Base-by-base conservation (phyloP, 1,140 invertebrate genomes). In the Drosophila obscura region DNA sequence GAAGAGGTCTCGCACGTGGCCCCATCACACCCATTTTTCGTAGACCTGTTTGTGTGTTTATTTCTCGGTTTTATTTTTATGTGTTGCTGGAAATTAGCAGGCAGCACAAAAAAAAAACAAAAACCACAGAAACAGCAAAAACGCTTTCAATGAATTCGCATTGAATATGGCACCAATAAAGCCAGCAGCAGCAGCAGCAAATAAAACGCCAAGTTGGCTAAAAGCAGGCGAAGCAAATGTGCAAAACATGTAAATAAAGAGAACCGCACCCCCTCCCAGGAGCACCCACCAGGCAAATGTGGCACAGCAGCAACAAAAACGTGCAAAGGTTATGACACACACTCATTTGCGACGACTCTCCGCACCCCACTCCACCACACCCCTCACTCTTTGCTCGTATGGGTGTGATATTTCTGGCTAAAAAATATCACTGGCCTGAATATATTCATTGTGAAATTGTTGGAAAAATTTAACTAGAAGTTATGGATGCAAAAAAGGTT, bases 111-210 rank as follows among this genome's bases (percentile, higher is more conserved):
- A 44, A 80, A 65, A 80, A 74, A 6, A 35, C 52, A 44, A 72
- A 41, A 58, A 35, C 26, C 16, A n/a, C 16, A 57, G 8, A 39
- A 57, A 64, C 56, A 64, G 51, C 60, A 49, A 24, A 49, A 46
- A 9, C 31, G 66, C 49, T 56, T 82, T 61, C 48, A 68, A 82
- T 82, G 79, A 82, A 82, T 74, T 78, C 66, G 55, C 69, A 56
- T 61, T 78, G 64, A 78, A 78, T 65, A 83, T 82, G 74, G 75
- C 80, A 83, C 64, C 74, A 82, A 82, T 83, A 82, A 82, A 78
- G 46, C 26, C 48, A 56, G 44, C 44, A 61, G 39, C 26, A 28
- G 6, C 26, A 28, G 26, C 28, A 73, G 60, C 66, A 45, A 72
- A 74, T 59, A 52, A 67, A 68, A 68, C 43, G 79, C 57, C 26